Evolutionary conservation across 2,113 vertebrate genomes (phyloP), one percentile per base, ranked within the genome.

Genomic region (Trichomycterus rosablanca): DNA sequence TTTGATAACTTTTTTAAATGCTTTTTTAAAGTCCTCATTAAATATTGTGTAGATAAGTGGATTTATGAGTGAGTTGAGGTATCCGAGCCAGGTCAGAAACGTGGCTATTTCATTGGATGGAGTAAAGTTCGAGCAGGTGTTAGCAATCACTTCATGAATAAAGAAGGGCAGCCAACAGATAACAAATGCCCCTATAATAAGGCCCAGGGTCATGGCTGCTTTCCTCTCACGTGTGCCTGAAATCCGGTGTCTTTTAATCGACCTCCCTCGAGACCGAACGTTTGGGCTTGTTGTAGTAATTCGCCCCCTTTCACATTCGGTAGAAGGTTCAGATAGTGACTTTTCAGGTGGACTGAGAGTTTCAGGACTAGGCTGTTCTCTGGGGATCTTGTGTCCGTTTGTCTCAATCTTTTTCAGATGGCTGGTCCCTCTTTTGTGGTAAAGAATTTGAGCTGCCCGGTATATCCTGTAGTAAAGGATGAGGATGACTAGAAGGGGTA

Each of bases 381-480:
- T 86, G 45, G 91, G 80, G 68, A 95, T 86, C 65, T 85, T 83
- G 74, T 93, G 93, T 45, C 94, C 95, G 0, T 97, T 98, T 71
- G 86, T 79, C 57, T 92, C 89, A 59, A 92, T 87, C 61, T 89
- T 93, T 50, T 86, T 78, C 0, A 93, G 88, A 14, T 88, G 80
- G 62, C 93, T 97, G 46, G 90, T 67, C 2, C 89, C 91, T 68
- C 95, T 87, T 57, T 91, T 94, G 81, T 95, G 91, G 42, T 92
- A 92, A 37, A 98, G 89, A 2, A 85, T 94, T 78, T 96, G 93
- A 73, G 95, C 96, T 1, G 96, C 96, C 48, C 85, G 88, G 77
- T 99, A 99, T 79, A 99, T 99, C 84, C 97, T 99, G 76, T 97
- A 99, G 74, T 99, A 99, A 68, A 99, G 94, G 71, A 98, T 95